These are phyloP conservation scores for Lineus longissimus DNA, from an alignment of 1,140 invertebrate species.

Conservation along the genomic window DNA sequence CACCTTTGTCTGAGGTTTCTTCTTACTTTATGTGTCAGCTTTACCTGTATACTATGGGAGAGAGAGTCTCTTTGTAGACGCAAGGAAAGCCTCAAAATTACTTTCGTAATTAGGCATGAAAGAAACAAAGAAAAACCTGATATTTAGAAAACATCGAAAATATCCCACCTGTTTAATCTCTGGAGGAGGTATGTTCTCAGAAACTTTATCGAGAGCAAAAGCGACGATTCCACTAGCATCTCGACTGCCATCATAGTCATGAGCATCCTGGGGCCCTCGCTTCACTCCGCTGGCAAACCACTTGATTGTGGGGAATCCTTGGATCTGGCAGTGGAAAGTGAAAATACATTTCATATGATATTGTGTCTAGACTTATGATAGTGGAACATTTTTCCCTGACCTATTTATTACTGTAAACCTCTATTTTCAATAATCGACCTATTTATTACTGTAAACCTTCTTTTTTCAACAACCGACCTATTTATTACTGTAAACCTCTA, in stretches of 20 bases:
- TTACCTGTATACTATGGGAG: too few species aligned
- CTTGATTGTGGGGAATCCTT: conserved; percentile 97
- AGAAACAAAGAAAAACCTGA: not conserved
- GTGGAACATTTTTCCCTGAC: conserved; percentile 14
- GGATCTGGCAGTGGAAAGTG: conserved; percentile 59
- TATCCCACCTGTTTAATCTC: conserved; percentile 81
- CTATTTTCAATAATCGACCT: too few species aligned
- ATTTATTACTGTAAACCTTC: too few species aligned
- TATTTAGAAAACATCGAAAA: too few species aligned
- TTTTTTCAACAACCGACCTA: too few species aligned
- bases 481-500: too few species aligned
- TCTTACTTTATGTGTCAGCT: too few species aligned
- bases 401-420: conserved; percentile 42
- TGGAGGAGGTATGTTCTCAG: conserved; percentile 83
- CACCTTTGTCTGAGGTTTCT: too few species aligned
- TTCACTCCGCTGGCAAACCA: conserved; percentile 83
- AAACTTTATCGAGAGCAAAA: conserved; percentile 82
- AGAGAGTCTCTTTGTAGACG: too few species aligned
- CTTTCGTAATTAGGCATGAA: not conserved
- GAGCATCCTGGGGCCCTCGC: conserved; percentile 63
- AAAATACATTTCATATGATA: not conserved
- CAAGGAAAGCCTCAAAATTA: not conserved
- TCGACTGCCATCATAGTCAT: conserved; percentile 78
- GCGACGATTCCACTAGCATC: conserved; percentile 83
- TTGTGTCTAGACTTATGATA: not conserved